Conservation (phyloP, 2,113 vertebrate genomes). For the Oryctolagus cuniculus region DNA sequence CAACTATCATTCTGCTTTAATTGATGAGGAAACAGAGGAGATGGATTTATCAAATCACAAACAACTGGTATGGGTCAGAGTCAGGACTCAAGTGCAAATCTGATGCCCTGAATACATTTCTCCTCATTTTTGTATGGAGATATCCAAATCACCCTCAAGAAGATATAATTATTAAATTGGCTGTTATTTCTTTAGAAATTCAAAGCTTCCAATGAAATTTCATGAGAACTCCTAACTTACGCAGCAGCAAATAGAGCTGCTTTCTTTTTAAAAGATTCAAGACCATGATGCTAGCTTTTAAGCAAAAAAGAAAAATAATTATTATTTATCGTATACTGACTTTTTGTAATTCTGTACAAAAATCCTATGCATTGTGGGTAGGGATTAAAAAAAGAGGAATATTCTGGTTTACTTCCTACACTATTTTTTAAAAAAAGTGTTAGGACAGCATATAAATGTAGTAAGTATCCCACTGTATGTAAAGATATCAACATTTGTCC, state of each 20-base stretch:
- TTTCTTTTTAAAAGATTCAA: not conserved
- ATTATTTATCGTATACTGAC: constrained; percentile 95
- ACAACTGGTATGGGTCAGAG: not conserved
- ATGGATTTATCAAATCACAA: not conserved
- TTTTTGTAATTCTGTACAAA: constrained; percentile 98
- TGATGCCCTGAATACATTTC: not conserved
- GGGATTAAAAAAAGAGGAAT: constrained; percentile 89
- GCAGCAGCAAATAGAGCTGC: not conserved
- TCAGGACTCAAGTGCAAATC: not conserved
- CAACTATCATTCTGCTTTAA: constrained; percentile 12
- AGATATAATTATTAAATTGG: not conserved
- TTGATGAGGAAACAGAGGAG: constrained; percentile 10
- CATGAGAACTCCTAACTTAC: not conserved
- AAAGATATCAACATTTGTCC: constrained; percentile 99
- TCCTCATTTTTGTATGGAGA: not conserved
- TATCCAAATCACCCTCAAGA: not conserved
- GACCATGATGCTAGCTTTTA: constrained; percentile 85
- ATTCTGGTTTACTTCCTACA: constrained; percentile 93
- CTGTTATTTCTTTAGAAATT: not conserved
- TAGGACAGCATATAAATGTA: constrained; percentile 95
- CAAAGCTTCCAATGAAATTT: constrained; percentile 7
- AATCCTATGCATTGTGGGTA: constrained; percentile 92
- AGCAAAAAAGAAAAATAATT: constrained; percentile 85
- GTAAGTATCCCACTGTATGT: constrained; percentile 99
- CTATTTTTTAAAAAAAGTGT: constrained; percentile 93